These are phyloP conservation scores for Apotomis capreana DNA, from an alignment of 2,888 invertebrate genomes.

Conservation along the genomic window DNA sequence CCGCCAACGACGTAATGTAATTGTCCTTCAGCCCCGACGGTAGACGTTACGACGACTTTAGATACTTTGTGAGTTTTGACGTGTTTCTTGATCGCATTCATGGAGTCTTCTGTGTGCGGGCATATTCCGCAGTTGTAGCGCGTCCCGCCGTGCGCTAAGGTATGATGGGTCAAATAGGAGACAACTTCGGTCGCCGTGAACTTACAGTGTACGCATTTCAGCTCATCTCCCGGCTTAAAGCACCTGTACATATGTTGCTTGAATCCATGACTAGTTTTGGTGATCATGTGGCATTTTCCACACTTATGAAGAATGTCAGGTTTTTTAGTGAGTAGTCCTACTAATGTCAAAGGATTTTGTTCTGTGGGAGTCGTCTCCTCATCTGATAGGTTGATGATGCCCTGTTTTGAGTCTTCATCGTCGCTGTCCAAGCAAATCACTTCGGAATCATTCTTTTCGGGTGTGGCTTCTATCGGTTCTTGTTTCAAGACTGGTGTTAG, in stretches of 20 bases:
- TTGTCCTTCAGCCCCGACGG: neutral
- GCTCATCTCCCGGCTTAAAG: constrained; percentile 28
- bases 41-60: constrained; percentile 3
- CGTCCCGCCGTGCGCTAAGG: constrained; percentile 39
- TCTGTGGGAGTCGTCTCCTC: constrained; percentile 48
- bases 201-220: constrained; percentile 50
- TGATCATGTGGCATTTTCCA: constrained; percentile 53
- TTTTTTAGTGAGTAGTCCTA: constrained; percentile 14
- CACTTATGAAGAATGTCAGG: constrained; percentile 55
- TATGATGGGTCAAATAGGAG: constrained; percentile 57
- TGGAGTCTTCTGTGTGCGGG: constrained; percentile 37
- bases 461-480: constrained; percentile 49
- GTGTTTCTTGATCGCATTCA: constrained; percentile 52
- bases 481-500: constrained; percentile 53
- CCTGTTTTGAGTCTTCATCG: constrained; percentile 58
- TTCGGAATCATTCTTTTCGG: constrained; percentile 43
- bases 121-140: constrained; percentile 56
- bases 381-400: constrained; percentile 57
- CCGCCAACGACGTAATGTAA: constrained; percentile 10
- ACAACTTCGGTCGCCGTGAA: constrained; percentile 40
- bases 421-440: constrained; percentile 72
- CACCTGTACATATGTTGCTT: constrained; percentile 57
- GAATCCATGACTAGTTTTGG: constrained; percentile 51
- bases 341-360: constrained; percentile 2
- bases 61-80: constrained; percentile 1